Conservation (phyloP, 2,888 invertebrate genomes). For the Barypeithes pellucidus region DNA sequence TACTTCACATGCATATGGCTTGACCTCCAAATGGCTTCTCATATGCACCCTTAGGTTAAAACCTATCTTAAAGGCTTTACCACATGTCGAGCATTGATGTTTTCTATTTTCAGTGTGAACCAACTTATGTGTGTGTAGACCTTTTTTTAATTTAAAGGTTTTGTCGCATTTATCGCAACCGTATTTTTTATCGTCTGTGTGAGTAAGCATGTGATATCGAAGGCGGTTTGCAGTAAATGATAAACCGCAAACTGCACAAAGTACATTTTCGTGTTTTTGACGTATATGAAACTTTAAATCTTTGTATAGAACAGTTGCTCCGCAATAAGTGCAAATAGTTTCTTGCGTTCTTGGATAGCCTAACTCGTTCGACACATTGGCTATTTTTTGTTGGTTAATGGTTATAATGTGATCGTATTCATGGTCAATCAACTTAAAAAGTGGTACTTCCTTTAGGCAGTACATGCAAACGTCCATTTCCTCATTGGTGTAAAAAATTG, state of each 20-base stretch:
- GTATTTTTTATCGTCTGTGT: constrained; percentile 70
- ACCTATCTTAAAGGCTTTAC: background rate
- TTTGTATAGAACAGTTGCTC: background rate
- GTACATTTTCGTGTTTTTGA: background rate
- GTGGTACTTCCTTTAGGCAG: constrained; percentile 7
- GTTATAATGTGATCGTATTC: background rate
- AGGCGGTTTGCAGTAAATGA: constrained; percentile 49
- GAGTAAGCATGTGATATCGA: constrained; percentile 58
- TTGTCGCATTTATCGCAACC: constrained; percentile 71
- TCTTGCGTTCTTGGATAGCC: background rate
- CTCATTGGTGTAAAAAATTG: background rate
- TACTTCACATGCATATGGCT: background rate
- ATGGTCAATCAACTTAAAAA: background rate
- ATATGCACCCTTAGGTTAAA: constrained; percentile 6
- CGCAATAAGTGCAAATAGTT: background rate
- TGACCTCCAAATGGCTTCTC: background rate
- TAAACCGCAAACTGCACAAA: constrained; percentile 42
- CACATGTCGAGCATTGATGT: background rate
- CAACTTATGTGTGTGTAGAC: background rate
- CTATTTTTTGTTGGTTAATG: background rate
- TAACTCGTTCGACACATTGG: background rate
- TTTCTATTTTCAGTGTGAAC: background rate
- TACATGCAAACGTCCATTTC: background rate
- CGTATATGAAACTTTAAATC: background rate
- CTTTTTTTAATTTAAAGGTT: constrained; percentile 63